These are phyloP conservation scores for Agrenia bidenticulata DNA, from an alignment of 2,888 invertebrate genomes.

Conservation along the genomic window DNA sequence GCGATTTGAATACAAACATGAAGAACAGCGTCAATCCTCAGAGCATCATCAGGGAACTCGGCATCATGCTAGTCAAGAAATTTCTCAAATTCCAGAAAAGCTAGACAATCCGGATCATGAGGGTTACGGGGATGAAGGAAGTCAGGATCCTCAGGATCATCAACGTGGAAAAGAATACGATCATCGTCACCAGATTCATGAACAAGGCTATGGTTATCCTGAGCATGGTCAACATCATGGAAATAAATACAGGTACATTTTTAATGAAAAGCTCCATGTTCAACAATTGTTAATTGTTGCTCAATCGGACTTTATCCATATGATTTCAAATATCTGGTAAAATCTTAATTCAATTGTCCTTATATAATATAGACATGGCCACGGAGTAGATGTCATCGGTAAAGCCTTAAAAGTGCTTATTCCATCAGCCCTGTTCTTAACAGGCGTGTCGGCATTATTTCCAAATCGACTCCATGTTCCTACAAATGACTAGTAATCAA, in stretches of 20 bases:
- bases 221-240: conserved; percentile 22
- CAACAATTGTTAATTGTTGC: no score
- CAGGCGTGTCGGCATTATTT: conserved; percentile 51
- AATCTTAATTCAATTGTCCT: background rate
- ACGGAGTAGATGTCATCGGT: conserved; percentile 38
- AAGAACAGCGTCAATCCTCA: background rate
- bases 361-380: conserved; percentile 24
- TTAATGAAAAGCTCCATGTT: no score
- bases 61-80: background rate
- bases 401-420: conserved; percentile 48
- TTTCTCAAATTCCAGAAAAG: background rate
- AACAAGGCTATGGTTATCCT: conserved; percentile 26
- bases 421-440: conserved; percentile 48
- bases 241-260: no score
- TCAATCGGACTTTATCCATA: no score
- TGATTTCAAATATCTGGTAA: no score
- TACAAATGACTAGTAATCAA: conserved; percentile 28
- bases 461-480: conserved; percentile 50
- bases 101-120: background rate
- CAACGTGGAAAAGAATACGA: background rate
- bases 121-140: background rate
- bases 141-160: background rate
- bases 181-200: conserved; percentile 7
- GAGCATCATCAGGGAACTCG: conserved; percentile 8
- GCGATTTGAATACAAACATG: conserved; percentile 14